phyloP scores from a whole-genome alignment of 2,113 vertebrate genomes.

The western clawed frog (Xenopus tropicalis) region UCB_Xtro_10.0 CM004445.2:93997501-93998000 shows the following conservation, averaged over 20 bases:
- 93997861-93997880: too few species aligned
- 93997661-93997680: neutral
- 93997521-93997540: slow-evolving; percentile 42
- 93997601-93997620: slow-evolving; percentile 3
- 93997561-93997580: slow-evolving; percentile 21
- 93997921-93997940: too few species aligned
- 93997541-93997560: slow-evolving; percentile 26
- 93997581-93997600: slow-evolving; percentile 41
- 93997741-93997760: neutral
- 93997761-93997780: neutral
- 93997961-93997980: too few species aligned
- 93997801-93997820: too few species aligned
- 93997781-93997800: too few species aligned
- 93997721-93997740: neutral
- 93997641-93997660: neutral
- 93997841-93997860: too few species aligned
- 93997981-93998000: too few species aligned
- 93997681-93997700: slow-evolving; percentile 3
- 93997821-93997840: too few species aligned
- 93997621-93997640: neutral
- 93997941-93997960: too few species aligned
- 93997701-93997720: slow-evolving; percentile 1
- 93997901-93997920: too few species aligned
- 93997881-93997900: too few species aligned
- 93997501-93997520: slow-evolving; percentile 30